Evolutionary conservation across 2,888 invertebrate species (phyloP).

Genomic region (Melitaea athalia): DNA sequence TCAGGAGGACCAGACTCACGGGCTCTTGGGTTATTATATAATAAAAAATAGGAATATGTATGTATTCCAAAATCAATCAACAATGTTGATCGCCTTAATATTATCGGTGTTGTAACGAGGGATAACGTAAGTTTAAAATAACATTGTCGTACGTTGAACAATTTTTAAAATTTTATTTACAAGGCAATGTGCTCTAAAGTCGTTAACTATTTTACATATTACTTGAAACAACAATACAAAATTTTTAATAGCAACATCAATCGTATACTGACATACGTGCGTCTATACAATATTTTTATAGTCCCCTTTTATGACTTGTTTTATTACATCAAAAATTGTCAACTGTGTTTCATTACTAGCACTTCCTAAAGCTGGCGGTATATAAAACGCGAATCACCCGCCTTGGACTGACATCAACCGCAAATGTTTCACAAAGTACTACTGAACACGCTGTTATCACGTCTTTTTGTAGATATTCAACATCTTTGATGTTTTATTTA

Average conservation of each 20-base stretch:
- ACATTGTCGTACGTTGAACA: too few relatives aligned
- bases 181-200: too few relatives aligned
- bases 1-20: too few relatives aligned
- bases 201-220: too few relatives aligned
- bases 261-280: background rate
- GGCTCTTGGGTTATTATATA: too few relatives aligned
- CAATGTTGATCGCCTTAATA: too few relatives aligned
- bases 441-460: conserved; percentile 37
- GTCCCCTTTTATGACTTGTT: background rate
- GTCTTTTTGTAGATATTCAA: conserved; percentile 31
- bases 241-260: conserved; percentile 2
- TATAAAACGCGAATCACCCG: conserved; percentile 43
- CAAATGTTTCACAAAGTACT: conserved; percentile 44
- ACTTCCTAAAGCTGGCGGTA: conserved; percentile 41
- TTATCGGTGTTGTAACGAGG: too few relatives aligned
- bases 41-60: too few relatives aligned
- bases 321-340: conserved; percentile 20
- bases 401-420: conserved; percentile 43
- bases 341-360: conserved; percentile 42
- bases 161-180: too few relatives aligned
- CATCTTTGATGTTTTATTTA: conserved; percentile 35
- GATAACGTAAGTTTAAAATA: too few relatives aligned
- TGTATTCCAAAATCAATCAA: too few relatives aligned
- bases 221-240: too few relatives aligned
- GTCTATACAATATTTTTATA: background rate